Evolutionary conservation across 2,113 vertebrate genomes (phyloP).

Genomic region (Scomber colias): DNA sequence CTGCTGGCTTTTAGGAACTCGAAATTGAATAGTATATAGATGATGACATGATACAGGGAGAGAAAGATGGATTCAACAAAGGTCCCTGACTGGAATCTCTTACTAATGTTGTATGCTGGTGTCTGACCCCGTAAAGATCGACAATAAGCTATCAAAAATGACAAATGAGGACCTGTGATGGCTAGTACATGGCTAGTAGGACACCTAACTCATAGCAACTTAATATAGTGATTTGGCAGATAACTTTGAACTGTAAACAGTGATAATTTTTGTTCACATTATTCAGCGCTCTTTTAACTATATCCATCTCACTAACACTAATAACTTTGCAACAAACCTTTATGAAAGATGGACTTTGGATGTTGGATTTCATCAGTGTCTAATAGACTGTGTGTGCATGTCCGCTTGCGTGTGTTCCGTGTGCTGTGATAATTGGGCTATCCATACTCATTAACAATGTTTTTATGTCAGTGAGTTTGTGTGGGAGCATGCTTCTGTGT

Average conservation of each 20-base stretch:
- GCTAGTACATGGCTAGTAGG: too few species aligned
- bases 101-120: too few species aligned
- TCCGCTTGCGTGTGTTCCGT: conserved; percentile 4
- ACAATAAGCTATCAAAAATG: too few species aligned
- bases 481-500: conserved; percentile 17
- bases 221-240: not conserved
- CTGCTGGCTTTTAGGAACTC: not conserved
- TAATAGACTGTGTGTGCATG: not conserved
- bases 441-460: conserved; percentile 27
- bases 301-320: conserved; percentile 4
- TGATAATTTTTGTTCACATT: not conserved
- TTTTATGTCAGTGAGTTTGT: conserved; percentile 23
- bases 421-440: conserved; percentile 18
- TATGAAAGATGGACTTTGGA: not conserved
- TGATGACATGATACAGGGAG: too few species aligned
- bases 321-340: not conserved
- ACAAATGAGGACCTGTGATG: too few species aligned
- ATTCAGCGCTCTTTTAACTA: not conserved
- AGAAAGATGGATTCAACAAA: too few species aligned
- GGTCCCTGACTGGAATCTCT: too few species aligned
- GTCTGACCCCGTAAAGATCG: too few species aligned
- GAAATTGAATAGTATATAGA: not conserved
- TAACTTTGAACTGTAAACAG: not conserved
- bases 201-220: not conserved
- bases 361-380: conserved; percentile 13